A percentile compares a stretch with the other conserved stretches of the same genome.
phyloP scores from a whole-genome alignment of 1,140 invertebrate genomes.

The Scaptomyza graminum region DNA sequence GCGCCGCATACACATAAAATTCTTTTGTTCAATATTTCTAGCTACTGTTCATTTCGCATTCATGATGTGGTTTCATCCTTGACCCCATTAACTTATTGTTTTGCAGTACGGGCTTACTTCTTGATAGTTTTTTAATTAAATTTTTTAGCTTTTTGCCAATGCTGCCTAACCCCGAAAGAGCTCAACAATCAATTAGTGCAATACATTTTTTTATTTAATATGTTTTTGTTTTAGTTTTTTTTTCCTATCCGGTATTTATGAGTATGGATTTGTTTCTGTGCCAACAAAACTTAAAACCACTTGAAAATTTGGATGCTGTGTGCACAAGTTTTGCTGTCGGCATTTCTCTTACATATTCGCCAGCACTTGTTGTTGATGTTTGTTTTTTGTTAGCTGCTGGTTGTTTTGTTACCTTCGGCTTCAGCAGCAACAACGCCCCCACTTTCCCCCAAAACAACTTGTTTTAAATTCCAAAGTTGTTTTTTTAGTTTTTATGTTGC shows the following conservation, averaged over 20 bases:
- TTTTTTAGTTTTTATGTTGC: slow-evolving; percentile 37
- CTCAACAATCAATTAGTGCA: slow-evolving; percentile 65
- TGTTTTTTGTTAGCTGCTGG: slow-evolving; percentile 13
- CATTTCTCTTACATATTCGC: slow-evolving; percentile 55
- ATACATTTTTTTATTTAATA: slow-evolving; percentile 28
- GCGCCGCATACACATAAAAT: neutral
- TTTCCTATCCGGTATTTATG: slow-evolving; percentile 21
- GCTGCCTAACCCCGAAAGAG: slow-evolving; percentile 9
- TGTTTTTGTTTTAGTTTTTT: slow-evolving; percentile 16
- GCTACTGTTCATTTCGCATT: slow-evolving; percentile 28
- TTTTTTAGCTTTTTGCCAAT: neutral
- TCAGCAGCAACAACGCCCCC: neutral
- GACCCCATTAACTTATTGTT: slow-evolving; percentile 62
- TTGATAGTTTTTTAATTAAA: slow-evolving; percentile 12
- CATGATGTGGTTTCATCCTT: slow-evolving; percentile 36
- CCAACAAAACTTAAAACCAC: slow-evolving; percentile 1
- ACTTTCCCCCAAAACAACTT: slow-evolving; percentile 30
- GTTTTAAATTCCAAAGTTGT: slow-evolving; percentile 53
- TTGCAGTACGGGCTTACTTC: slow-evolving; percentile 16
- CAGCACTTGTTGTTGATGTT: slow-evolving; percentile 12
- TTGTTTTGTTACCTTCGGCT: slow-evolving; percentile 2
- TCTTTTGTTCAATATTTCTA: slow-evolving; percentile 12
- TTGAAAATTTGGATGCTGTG: slow-evolving; percentile 27
- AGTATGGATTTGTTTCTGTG: slow-evolving; percentile 11
- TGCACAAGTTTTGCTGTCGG: slow-evolving; percentile 32